These are phyloP conservation scores for Parus major DNA, from an alignment of 2,113 vertebrate species.

Conservation along the genomic window DNA sequence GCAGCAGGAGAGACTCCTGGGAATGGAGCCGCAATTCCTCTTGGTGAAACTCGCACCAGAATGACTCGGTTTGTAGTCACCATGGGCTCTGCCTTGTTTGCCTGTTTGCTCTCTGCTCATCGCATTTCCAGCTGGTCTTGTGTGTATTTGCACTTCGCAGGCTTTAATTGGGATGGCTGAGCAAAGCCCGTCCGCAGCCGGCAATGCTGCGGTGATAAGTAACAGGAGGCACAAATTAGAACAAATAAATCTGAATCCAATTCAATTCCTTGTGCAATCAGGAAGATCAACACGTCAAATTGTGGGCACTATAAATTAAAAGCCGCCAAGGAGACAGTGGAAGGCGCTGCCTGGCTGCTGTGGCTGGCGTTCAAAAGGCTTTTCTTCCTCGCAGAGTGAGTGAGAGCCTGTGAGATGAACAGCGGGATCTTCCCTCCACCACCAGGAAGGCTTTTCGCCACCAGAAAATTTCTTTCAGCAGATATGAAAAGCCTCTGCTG, in stretches of 20 bases:
- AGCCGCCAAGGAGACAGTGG: not conserved
- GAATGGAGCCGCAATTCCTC: not conserved
- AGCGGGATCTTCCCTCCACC: rapidly evolving
- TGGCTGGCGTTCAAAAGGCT: not conserved
- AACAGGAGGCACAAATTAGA: constrained; percentile 8
- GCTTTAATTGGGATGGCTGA: not conserved
- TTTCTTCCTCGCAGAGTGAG: not conserved
- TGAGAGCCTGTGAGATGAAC: not conserved
- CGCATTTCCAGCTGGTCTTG: not conserved
- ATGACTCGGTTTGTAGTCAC: not conserved
- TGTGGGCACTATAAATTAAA: not conserved
- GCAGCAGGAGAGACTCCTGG: not conserved
- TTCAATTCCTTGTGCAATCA: not conserved
- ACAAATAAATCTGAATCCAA: constrained; percentile 5
- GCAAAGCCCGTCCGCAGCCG: not conserved
- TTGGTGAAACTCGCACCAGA: not conserved
- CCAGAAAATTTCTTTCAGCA: not conserved
- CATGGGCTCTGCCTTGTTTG: not conserved
- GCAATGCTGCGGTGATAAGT: not conserved
- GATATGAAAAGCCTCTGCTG: not conserved
- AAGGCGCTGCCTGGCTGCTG: not conserved
- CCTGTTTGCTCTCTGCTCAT: constrained; percentile 7
- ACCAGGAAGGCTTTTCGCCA: not conserved
- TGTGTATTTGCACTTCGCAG: not conserved
- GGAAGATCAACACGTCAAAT: not conserved